Conservation (phyloP, 2,888 invertebrate species). For the Acanthococcus lagerstroemiae region DNA sequence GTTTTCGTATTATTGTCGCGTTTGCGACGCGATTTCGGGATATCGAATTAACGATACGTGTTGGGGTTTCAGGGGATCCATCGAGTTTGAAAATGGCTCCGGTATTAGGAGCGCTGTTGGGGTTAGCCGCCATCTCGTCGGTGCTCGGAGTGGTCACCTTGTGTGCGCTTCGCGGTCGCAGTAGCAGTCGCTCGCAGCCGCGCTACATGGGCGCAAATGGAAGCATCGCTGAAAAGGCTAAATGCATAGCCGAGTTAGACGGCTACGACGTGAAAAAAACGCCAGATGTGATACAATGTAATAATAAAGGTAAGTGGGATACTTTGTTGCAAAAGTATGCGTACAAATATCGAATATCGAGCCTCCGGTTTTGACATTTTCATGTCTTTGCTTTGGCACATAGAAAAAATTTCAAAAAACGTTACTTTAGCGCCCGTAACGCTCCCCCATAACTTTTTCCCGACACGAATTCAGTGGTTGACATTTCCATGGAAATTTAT, state of each 20-base stretch:
- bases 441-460: too few relatives aligned
- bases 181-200: slow-evolving; percentile 9
- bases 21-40: too few relatives aligned
- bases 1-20: too few relatives aligned
- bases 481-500: too few relatives aligned
- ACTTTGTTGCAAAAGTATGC: too few relatives aligned
- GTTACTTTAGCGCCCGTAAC: too few relatives aligned
- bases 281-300: slow-evolving; percentile 29
- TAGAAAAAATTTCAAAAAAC: too few relatives aligned
- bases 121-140: slow-evolving; percentile 33
- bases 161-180: slow-evolving; percentile 22
- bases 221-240: slow-evolving; percentile 4
- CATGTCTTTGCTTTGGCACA: too few relatives aligned
- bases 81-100: slow-evolving; percentile 39
- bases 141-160: slow-evolving; percentile 41
- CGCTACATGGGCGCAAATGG: slow-evolving; percentile 8
- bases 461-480: too few relatives aligned
- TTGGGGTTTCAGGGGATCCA: slow-evolving; percentile 17
- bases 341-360: neutral
- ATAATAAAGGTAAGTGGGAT: slow-evolving; percentile 25
- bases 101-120: slow-evolving; percentile 42
- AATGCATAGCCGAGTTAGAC: slow-evolving; percentile 16
- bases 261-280: slow-evolving; percentile 13
- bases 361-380: neutral
- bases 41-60: slow-evolving; percentile 17